phyloP scores from a whole-genome alignment of 1,140 invertebrate species.

The Pinna nobilis region DNA sequence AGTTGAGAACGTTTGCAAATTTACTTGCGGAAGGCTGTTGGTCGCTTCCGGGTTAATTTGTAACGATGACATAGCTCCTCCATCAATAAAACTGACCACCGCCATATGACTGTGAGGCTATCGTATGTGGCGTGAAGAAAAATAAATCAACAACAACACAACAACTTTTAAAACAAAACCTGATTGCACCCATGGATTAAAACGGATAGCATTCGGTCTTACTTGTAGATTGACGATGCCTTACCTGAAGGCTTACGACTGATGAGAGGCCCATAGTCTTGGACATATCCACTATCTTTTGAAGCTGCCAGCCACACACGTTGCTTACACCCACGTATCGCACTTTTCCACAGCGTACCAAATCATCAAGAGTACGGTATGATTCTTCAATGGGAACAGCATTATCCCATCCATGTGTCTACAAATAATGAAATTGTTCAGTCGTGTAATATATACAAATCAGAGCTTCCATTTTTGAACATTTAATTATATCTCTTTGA shows the following conservation, averaged over 20 bases:
- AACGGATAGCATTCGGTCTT: too few relatives aligned
- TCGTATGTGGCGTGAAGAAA: too few relatives aligned
- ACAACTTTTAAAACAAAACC: too few relatives aligned
- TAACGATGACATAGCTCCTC: too few relatives aligned
- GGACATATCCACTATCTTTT: conserved; percentile 52
- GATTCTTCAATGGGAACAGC: conserved; percentile 60
- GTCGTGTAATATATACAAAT: not conserved
- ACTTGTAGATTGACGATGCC: not conserved
- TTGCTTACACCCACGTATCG: conserved; percentile 64
- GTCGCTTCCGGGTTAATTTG: too few relatives aligned
- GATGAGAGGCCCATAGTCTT: conserved; percentile 39
- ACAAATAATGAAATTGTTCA: not conserved
- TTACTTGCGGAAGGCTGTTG: too few relatives aligned
- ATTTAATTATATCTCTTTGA: not conserved
- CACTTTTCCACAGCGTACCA: conserved; percentile 61
- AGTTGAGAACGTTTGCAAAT: too few relatives aligned
- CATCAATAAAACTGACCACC: too few relatives aligned
- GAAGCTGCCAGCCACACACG: conserved; percentile 64
- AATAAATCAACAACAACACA: too few relatives aligned
- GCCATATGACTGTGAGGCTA: too few relatives aligned
- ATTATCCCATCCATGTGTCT: conserved; percentile 60
- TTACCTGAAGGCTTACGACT: conserved; percentile 56
- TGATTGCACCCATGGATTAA: too few relatives aligned
- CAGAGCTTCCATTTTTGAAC: not conserved
- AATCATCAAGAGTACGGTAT: conserved; percentile 55